Base-by-base conservation (phyloP, 1,140 invertebrate genomes). In the Mizuhopecten yessoensis region DNA sequence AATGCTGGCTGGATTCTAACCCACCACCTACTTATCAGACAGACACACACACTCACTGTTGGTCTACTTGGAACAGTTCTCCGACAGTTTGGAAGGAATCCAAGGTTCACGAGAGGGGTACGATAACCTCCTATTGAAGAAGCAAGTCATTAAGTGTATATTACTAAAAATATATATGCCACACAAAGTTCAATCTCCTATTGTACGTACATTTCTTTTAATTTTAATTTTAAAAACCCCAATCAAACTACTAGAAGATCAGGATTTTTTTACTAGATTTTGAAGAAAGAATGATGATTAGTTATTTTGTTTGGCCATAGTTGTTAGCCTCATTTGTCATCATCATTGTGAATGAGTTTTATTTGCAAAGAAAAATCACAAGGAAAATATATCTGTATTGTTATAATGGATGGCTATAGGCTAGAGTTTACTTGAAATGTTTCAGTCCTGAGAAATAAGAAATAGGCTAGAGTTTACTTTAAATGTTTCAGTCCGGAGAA, bases 11-110 rank as follows among this genome's bases (percentile, higher is more conserved):
- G 57, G 57, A 75, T 75, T 75, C 57, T 29, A 75, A 75, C 57
- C 57, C 57, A 29, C 57, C 17, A 75, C 57, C 57, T 75, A n/a
- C 57, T 75, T 75, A 75, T 75, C 57, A 75, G 57, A 75, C 57
- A 75, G 57, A 75, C 20, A 29, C n/a, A 29, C 29, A 75, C 23
- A 29, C n/a, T 5, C 29, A 75, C 23, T 75, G 23, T 75, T 75
- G 57, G 57, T 75, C 57, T 75, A 75, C 57, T 75, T 75, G 57
- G 57, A 75, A 75, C 57, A n/a, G 57, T 75, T 75, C n/a, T 75
- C 57, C 57, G 57, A 75, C 57, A 75, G 17, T 23, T 75, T 75
- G 57, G 57, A 75, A 75, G 57, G 57, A n/a, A 23, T 75, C 57
- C 57, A 75, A 75, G 57, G 57, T 75, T 75, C 57, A 17, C 57